Base-by-base conservation (phyloP, 2,797 vertebrate species). In the Scolopax rusticola region DNA sequence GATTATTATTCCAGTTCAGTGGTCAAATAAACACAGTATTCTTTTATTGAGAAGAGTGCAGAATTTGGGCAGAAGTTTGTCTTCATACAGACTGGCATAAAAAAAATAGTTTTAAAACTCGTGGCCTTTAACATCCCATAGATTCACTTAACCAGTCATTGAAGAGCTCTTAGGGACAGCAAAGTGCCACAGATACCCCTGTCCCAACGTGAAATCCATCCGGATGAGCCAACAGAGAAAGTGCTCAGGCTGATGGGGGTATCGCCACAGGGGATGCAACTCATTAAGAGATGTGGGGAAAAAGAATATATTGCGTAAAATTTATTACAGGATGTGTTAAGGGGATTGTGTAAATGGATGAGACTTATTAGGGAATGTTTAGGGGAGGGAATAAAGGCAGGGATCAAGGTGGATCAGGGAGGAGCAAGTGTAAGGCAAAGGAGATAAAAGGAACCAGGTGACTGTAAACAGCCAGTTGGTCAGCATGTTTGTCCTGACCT, bases 241-340 rank as follows among this genome's bases (percentile, higher is more conserved):
- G 27, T 15, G 8, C 24, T 54, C 59, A 36, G 12, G 9, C 10
- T 73, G 71, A 45, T 1, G 1, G 25, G 25, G 3, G 3, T 40
- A 61, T 7, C 61, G 6, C 6, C 73, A 33, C 24, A 19, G 3
- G 0, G 4, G 2, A 2, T 18, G 8, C 0, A 2, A 16, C 28
- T 71, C 41, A 33, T 21, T 25, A 65, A 50, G 20, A 82, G 16
- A 43, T 30, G 9, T 2, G 18, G 6, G 5, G 15, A 7, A 61
- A 94, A 92, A 68, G 8, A 74, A 41, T 20, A 54, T 68, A 43
- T 68, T 32, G 14, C 1, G 5, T 21, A 50, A 56, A 69, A 71
- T n/a, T 63, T 47, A 68, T 43, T 61, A 59, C 2, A 4, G 30
- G 4, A 81, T 18, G 14, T 27, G n/a, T 59, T 47, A 68, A 51